Conservation (phyloP, 2,113 vertebrate genomes). For the Phocoena phocoena region DNA sequence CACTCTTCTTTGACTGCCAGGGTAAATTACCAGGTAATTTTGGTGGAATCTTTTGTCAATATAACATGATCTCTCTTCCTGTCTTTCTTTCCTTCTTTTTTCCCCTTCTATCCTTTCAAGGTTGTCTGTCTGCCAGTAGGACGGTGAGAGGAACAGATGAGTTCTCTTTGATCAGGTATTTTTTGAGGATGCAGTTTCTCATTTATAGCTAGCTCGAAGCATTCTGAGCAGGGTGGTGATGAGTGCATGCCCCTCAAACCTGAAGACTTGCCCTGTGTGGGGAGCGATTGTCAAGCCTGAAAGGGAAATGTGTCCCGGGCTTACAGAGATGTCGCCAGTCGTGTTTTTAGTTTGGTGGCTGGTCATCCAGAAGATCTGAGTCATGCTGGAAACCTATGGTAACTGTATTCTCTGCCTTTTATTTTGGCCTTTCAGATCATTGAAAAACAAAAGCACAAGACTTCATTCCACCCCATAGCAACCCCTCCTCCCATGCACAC, state of each 20-base stretch:
- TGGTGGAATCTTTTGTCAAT: slow-evolving; percentile 12
- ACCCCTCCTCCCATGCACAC: accelerated
- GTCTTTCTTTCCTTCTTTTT: not conserved
- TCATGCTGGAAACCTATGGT: not conserved
- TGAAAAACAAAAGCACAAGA: not conserved
- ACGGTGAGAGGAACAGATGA: not conserved
- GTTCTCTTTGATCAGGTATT: not conserved
- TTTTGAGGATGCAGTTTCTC: not conserved
- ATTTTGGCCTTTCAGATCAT: not conserved
- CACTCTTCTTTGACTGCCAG: not conserved
- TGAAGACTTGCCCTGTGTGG: too few relatives aligned
- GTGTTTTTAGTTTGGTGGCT: accelerated
- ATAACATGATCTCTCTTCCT: not conserved
- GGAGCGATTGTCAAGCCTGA: not conserved
- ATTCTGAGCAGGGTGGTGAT: not conserved
- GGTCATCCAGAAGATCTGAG: not conserved
- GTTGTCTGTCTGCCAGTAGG: not conserved
- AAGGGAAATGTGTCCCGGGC: accelerated
- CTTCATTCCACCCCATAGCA: accelerated
- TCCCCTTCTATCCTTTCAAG: not conserved
- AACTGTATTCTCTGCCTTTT: not conserved
- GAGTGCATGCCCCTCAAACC: accelerated
- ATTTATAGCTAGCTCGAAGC: accelerated
- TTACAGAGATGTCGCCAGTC: too few relatives aligned
- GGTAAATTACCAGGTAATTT: slow-evolving; percentile 23